Evolutionary conservation across 2,113 vertebrate species (phyloP).

Genomic region (Dromas ardeola): DNA sequence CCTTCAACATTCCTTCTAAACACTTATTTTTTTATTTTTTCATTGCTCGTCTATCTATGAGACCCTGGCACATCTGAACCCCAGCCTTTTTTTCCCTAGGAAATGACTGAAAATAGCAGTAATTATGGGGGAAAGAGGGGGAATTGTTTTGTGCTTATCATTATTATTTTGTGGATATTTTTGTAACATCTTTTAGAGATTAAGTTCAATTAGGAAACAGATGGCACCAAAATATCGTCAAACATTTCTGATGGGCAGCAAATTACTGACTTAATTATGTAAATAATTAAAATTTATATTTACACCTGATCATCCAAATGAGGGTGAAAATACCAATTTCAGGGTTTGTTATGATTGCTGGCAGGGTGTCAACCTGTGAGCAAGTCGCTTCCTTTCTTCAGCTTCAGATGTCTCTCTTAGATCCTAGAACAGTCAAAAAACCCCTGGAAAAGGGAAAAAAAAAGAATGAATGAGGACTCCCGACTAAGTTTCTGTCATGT

Average conservation of each 20-base stretch:
- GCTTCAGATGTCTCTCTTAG: neutral
- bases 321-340: constrained; percentile 74
- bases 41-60: neutral
- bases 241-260: constrained; percentile 74
- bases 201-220: constrained; percentile 80
- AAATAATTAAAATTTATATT: constrained; percentile 83
- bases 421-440: neutral
- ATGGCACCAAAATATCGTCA: constrained; percentile 75
- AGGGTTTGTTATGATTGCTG: constrained; percentile 58
- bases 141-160: constrained; percentile 38
- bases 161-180: constrained; percentile 70
- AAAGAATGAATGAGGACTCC: neutral
- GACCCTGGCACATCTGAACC: neutral
- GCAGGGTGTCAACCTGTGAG: constrained; percentile 40
- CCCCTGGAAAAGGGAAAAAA: neutral
- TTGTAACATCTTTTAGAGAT: constrained; percentile 77
- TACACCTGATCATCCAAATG: constrained; percentile 77
- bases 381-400: neutral
- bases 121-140: neutral
- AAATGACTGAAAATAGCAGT: neutral
- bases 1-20: neutral
- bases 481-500: neutral
- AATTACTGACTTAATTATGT: constrained; percentile 78
- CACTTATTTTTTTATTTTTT: neutral
- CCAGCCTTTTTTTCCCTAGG: neutral